Evolutionary conservation across 1,140 invertebrate genomes (phyloP).

Genomic region (Caenorhabditis briggsae): DNA sequence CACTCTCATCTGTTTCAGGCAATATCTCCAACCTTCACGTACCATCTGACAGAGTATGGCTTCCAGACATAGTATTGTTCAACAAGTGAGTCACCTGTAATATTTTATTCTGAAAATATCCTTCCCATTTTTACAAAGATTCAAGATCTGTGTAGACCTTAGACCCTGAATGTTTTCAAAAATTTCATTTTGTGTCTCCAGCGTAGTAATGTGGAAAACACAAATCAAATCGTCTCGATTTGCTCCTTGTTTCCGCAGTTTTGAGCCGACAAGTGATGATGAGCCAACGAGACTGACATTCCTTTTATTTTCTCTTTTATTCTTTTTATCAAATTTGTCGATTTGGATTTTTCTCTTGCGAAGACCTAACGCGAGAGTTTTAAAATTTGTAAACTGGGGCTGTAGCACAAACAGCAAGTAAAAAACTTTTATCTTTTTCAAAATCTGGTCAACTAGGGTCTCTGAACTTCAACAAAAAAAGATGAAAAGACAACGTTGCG

Average conservation of each 20-base stretch:
- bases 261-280: conserved; percentile 50
- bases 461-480: conserved; percentile 23
- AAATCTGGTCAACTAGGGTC: not conserved
- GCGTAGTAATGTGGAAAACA: conserved; percentile 42
- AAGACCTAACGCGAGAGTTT: not conserved
- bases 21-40: conserved; percentile 79
- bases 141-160: not conserved
- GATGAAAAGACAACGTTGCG: conserved; percentile 35
- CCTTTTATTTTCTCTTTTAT: not conserved
- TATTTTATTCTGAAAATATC: no score
- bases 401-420: not conserved
- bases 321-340: conserved; percentile 40
- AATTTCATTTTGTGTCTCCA: not conserved
- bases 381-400: not conserved
- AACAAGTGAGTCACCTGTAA: conserved; percentile 88
- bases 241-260: conserved; percentile 48
- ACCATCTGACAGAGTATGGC: conserved; percentile 98
- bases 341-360: not conserved
- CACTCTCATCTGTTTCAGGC: not conserved
- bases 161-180: not conserved
- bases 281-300: conserved; percentile 35
- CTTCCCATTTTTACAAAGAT: no score
- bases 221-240: conserved; percentile 37
- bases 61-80: conserved; percentile 98
- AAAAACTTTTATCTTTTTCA: not conserved